Evolutionary conservation across 2,113 vertebrate species (phyloP).

Genomic region (Sapayoa aenigma): DNA sequence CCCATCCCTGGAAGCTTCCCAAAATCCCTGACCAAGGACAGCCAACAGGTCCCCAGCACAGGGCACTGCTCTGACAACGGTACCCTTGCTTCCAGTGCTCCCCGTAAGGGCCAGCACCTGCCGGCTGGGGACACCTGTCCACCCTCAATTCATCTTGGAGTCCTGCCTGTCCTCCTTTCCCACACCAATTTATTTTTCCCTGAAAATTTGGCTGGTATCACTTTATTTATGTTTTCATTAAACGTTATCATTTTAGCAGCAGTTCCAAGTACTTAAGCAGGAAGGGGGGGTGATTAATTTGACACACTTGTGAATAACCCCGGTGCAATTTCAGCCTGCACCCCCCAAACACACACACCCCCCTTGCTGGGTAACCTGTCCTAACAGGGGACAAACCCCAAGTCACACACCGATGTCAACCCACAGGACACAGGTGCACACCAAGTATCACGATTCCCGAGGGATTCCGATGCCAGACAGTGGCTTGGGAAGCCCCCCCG

Average conservation of each 20-base stretch:
- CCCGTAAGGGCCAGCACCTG: fast-evolving
- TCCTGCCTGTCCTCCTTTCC: not conserved
- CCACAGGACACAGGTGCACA: fast-evolving
- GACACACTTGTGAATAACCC: not conserved
- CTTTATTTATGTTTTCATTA: not conserved
- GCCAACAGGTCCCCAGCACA: fast-evolving
- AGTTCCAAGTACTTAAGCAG: not conserved
- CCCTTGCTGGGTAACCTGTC: not conserved
- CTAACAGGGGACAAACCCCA: not conserved
- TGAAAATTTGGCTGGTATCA: not conserved
- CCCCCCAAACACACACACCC: not conserved
- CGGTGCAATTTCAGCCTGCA: fast-evolving
- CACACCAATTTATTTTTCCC: not conserved
- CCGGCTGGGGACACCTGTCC: fast-evolving
- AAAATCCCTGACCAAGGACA: not conserved
- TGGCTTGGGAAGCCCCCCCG: not conserved
- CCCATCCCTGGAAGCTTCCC: not conserved
- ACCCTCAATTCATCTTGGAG: not conserved
- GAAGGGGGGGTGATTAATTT: not conserved
- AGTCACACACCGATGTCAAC: fast-evolving
- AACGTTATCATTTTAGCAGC: not conserved
- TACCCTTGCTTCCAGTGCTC: fast-evolving
- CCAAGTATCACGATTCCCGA: fast-evolving
- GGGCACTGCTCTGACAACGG: too few relatives aligned
- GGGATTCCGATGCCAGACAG: not conserved